Percentiles rank a stretch among this genome's conserved stretches.
Conservation (phyloP, 2,888 invertebrate species). For the Dascillus cervinus region DNA sequence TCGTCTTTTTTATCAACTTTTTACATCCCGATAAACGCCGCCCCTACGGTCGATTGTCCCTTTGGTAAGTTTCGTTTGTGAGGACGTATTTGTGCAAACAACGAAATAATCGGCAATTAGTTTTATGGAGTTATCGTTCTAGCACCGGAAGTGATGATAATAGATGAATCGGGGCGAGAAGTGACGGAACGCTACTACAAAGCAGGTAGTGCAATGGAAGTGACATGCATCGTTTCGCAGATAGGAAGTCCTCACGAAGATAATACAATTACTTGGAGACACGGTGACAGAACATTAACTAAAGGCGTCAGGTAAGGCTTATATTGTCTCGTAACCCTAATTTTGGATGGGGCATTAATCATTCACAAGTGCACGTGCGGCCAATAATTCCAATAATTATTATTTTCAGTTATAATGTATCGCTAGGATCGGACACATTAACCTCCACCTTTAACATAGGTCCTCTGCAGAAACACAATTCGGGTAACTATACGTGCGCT, state of each 20-base stretch:
- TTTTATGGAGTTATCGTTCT: too few species aligned
- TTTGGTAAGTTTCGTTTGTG: too few species aligned
- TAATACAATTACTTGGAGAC: conserved; percentile 45
- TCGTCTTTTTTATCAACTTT: background rate
- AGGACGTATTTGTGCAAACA: too few species aligned
- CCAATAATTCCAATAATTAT: background rate
- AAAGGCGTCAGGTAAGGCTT: conserved; percentile 50
- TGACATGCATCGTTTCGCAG: conserved; percentile 48
- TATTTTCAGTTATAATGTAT: conserved; percentile 32
- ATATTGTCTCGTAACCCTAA: too few species aligned
- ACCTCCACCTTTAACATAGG: conserved; percentile 48
- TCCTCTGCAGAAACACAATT: conserved; percentile 49
- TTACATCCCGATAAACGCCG: too few species aligned
- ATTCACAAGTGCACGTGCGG: too few species aligned
- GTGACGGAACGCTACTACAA: conserved; percentile 54
- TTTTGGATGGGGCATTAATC: conserved; percentile 12
- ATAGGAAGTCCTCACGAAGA: conserved; percentile 42
- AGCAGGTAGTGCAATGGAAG: conserved; percentile 49
- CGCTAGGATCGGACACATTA: conserved; percentile 33
- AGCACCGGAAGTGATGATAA: conserved; percentile 53
- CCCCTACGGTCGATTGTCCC: too few species aligned
- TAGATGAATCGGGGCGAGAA: conserved; percentile 51
- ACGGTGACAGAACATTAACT: conserved; percentile 45
- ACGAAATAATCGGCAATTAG: too few species aligned
- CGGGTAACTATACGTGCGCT: conserved; percentile 54